phyloP scores from a whole-genome alignment of 92 coral and sea anemone species.

The Actinernus sp. region DNA sequence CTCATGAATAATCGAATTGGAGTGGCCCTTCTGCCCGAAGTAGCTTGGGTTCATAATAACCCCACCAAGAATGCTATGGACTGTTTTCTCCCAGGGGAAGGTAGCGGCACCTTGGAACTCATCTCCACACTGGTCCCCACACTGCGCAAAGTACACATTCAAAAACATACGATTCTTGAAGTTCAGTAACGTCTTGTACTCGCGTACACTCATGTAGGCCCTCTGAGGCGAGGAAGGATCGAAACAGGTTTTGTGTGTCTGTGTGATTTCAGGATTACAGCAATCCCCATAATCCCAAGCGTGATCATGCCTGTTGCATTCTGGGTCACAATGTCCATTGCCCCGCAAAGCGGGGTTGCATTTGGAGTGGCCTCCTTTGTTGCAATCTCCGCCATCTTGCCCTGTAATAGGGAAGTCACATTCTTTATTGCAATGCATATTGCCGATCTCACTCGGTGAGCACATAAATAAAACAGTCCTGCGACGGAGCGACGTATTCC shows the following conservation, averaged over 20 bases:
- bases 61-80: slow-evolving; percentile 80
- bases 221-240: slow-evolving; percentile 86
- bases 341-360: slow-evolving; percentile 67
- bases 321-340: slow-evolving; percentile 93
- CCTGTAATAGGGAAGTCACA: slow-evolving; percentile 82
- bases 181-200: slow-evolving; percentile 73
- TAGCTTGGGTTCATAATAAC: slow-evolving; percentile 69
- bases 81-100: slow-evolving; percentile 95
- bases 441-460: slow-evolving; percentile 77
- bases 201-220: slow-evolving; percentile 85
- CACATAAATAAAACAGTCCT: slow-evolving; percentile 79
- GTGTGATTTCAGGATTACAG: slow-evolving; percentile 67
- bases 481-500: slow-evolving; percentile 78
- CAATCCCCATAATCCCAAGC: slow-evolving; percentile 96
- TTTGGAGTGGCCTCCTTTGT: slow-evolving; percentile 6
- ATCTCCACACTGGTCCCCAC: slow-evolving; percentile 57
- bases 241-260: slow-evolving; percentile 72
- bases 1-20: slow-evolving; percentile 89
- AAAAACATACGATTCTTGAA: slow-evolving; percentile 68
- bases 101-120: slow-evolving; percentile 78
- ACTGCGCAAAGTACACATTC: slow-evolving; percentile 86
- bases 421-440: slow-evolving; percentile 60
- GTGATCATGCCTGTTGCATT: slow-evolving; percentile 75
- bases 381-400: slow-evolving; percentile 93
- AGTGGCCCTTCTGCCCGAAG: slow-evolving; percentile 66